Base-by-base conservation (phyloP, 2,888 invertebrate genomes). In the Acanthosepion lycidas region DNA sequence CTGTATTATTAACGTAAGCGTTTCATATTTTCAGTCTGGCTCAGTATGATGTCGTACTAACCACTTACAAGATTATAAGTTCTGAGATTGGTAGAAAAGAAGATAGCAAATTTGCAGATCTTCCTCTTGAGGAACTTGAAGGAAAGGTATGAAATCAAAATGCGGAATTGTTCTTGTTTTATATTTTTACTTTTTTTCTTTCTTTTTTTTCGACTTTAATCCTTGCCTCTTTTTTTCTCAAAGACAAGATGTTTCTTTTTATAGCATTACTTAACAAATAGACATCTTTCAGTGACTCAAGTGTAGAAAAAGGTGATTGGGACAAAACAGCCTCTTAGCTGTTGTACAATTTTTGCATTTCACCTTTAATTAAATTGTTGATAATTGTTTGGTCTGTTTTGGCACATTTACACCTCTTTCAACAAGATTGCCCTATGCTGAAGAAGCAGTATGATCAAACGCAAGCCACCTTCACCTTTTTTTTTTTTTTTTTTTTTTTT, bases 21-120 rank as follows among this genome's bases (percentile, higher is more conserved):
- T 15, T n/a, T n/a, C 3, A 3, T 78, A n/a, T 23, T 59, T 26
- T 42, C 95, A 97, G 98, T 95, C 97, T 99, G 93, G 98, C 98
- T 0, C 97, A 98, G 92, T 97, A 98, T 97, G 99, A 99, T 97
- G 97, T 99, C 0, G 99, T 99, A 0, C 98, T 99, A 92, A 99
- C 99, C 28, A 99, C 99, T 0, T 99, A 99, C 97, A 98, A 98
- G 93, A 98, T 99, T 94, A 98, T 98, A 28, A 96, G 97, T 53
- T 97, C 96, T 94, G 98, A 98, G 95, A 97, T 98, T 49, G 97
- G 96, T 3, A 95, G 96, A 9, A 95, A 96, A 53, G 96, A 96
- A 26, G 95, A 95, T 9, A 95, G 96, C 94, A 96, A 96, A 93
- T 95, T 95, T 94, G 96, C 96, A 28, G 96, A 97, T 94, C 95